A percentile compares a stretch with the other conserved stretches of the same genome.
These are phyloP conservation scores for Neodiprion virginianus DNA, from an alignment of 1,140 invertebrate species.

Conservation along the genomic window DNA sequence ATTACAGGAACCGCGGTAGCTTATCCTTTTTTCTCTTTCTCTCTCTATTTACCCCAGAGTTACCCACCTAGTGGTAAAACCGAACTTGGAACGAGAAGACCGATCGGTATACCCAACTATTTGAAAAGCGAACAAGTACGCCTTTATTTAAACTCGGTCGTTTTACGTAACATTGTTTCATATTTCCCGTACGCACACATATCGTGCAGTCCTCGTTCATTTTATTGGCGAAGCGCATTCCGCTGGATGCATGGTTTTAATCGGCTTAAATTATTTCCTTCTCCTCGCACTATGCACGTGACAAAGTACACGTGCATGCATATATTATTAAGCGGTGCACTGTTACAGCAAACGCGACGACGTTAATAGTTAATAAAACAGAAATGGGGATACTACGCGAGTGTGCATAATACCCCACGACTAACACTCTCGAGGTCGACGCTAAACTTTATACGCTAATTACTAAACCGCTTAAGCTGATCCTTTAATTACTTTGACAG, in stretches of 20 bases:
- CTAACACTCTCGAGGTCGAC: not conserved
- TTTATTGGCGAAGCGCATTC: not conserved
- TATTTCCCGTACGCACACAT: too few relatives aligned
- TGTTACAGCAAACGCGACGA: not conserved
- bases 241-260: not conserved
- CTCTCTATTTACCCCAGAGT: too few relatives aligned
- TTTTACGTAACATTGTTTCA: not conserved
- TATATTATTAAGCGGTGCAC: too few relatives aligned
- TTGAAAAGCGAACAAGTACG: not conserved
- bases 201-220: not conserved
- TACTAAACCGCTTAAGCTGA: slow-evolving; percentile 41
- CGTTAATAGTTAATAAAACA: not conserved
- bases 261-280: not conserved
- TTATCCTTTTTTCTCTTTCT: too few relatives aligned
- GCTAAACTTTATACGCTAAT: slow-evolving; percentile 13
- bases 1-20: too few relatives aligned
- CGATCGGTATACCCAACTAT: too few relatives aligned
- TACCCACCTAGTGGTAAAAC: too few relatives aligned
- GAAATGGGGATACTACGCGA: not conserved
- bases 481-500: slow-evolving; percentile 54
- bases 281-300: too few relatives aligned
- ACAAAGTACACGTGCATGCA: too few relatives aligned
- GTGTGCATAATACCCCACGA: not conserved
- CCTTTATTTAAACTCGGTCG: not conserved
- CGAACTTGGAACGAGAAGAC: too few relatives aligned